phyloP scores from a whole-genome alignment of 1,140 invertebrate genomes.

The Musca domestica region DNA sequence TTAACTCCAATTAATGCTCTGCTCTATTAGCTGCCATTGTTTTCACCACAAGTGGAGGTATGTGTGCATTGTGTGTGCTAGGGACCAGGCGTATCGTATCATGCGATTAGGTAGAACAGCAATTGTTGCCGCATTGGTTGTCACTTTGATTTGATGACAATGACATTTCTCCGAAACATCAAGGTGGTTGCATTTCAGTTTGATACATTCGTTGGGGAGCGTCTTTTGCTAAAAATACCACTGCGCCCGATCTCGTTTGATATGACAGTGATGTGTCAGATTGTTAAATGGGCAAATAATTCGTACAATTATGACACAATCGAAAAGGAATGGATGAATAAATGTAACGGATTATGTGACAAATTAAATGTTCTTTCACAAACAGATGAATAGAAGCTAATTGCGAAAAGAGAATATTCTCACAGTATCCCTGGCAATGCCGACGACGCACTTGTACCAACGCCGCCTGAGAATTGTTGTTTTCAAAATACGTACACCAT shows the following conservation, averaged over 20 bases:
- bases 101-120: constrained; percentile 7
- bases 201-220: no score
- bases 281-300: constrained; percentile 44
- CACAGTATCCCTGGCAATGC: no score
- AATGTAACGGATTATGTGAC: background rate
- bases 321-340: background rate
- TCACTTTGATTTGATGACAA: constrained; percentile 44
- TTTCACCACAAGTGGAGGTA: constrained; percentile 23
- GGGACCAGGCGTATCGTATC: constrained; percentile 24
- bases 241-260: constrained; percentile 32
- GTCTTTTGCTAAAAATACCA: background rate
- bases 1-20: constrained; percentile 50
- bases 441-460: no score
- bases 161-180: constrained; percentile 29
- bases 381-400: background rate
- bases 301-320: background rate
- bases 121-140: constrained; percentile 53
- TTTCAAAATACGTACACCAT: constrained; percentile 17
- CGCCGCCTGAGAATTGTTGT: no score
- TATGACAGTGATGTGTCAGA: constrained; percentile 54
- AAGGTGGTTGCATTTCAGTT: background rate
- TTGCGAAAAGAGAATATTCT: background rate
- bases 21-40: constrained; percentile 31
- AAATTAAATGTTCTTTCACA: no score
- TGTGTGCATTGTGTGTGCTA: constrained; percentile 11